These are phyloP conservation scores for Delia radicum DNA, from an alignment of 1,140 invertebrate genomes.

Conservation along the genomic window DNA sequence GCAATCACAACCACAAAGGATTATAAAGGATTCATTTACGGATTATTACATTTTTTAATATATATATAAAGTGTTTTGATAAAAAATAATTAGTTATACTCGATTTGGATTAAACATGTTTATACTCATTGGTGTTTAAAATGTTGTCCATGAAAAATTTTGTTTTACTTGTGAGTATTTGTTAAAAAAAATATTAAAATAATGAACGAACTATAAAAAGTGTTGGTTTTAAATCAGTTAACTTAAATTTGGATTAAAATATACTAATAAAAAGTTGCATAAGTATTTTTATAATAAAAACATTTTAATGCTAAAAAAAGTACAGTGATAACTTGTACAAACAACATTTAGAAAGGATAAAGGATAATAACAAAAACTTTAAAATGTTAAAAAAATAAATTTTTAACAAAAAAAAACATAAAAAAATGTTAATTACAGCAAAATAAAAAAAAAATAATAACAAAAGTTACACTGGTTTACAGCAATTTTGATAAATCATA, in stretches of 20 bases:
- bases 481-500: too few species aligned
- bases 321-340: neutral
- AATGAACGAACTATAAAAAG: neutral
- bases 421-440: too few species aligned
- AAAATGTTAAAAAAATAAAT: too few species aligned
- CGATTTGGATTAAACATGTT: neutral
- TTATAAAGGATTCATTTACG: constrained; percentile 4
- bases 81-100: neutral
- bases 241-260: too few species aligned
- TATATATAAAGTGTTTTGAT: neutral
- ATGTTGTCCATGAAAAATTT: constrained; percentile 49
- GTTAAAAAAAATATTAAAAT: neutral
- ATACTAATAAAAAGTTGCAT: neutral
- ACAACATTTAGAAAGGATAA: neutral
- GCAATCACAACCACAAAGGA: neutral
- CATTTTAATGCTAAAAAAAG: neutral
- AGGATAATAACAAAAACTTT: too few species aligned
- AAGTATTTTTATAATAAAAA: neutral
- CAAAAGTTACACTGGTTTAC: too few species aligned
- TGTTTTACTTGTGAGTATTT: constrained; percentile 47
- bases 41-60: neutral
- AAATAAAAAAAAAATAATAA: too few species aligned
- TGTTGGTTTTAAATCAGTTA: neutral
- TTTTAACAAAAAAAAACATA: too few species aligned
- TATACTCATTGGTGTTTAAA: constrained; percentile 1